phyloP scores from a whole-genome alignment of 2,888 invertebrate genomes.

The Flabesymbios commensalis region DNA sequence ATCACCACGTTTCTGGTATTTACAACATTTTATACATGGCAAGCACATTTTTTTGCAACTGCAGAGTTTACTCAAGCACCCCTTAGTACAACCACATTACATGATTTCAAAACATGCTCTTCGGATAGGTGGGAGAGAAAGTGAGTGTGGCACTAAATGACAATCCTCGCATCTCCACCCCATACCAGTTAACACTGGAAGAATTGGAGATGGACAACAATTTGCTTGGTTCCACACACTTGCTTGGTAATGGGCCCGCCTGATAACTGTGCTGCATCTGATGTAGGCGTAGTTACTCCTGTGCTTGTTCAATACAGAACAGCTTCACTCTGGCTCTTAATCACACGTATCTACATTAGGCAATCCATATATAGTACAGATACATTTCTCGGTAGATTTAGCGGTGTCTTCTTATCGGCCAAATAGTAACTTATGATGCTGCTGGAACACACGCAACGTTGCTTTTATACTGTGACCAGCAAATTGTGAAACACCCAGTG shows the following conservation, averaged over 20 bases:
- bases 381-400: background rate
- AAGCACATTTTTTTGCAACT: background rate
- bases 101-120: background rate
- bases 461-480: background rate
- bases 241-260: background rate
- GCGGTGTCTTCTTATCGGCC: no score
- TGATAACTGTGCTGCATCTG: background rate
- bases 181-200: background rate
- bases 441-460: background rate
- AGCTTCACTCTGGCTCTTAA: background rate
- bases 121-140: background rate
- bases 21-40: background rate
- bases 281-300: background rate
- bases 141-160: background rate
- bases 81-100: background rate
- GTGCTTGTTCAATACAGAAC: background rate
- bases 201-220: background rate
- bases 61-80: background rate
- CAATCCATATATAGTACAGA: background rate
- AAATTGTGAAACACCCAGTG: conserved; percentile 1
- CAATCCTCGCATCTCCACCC: background rate
- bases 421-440: background rate
- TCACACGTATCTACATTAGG: background rate
- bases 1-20: background rate
- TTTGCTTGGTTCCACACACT: background rate